Base-by-base conservation (phyloP, 2,888 invertebrate species). In the Cyclophora punctaria region DNA sequence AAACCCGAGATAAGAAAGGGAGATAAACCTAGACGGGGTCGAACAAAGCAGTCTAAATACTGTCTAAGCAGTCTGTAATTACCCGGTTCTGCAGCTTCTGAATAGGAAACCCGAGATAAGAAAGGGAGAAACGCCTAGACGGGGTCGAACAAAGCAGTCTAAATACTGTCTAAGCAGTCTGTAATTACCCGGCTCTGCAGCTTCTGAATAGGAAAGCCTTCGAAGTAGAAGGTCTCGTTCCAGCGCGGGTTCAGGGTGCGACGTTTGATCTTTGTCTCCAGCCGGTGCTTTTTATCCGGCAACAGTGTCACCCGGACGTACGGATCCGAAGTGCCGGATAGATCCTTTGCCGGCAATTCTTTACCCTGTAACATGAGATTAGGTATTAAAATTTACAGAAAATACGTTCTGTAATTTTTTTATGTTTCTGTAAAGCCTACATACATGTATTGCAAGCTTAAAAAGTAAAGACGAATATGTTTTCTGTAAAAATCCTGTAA, bases 171-270 rank as follows among this genome's bases (percentile, higher is more conserved):
- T 20, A 20, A 20, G 20, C 20, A 20, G 20, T 20, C 20, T 20
- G 20, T 20, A 20, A 20, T 72, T 72, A 91, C 96, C 78, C 97
- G 92, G 64, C 95, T 96, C 75, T 97, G 96, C 51, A 97, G 89
- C 83, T 97, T 97, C 86, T 97, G 96, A 65, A 96, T 96, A 34
- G 97, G 96, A 74, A 96, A 97, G 54, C 97, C 97, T 87, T 97
- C 97, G 75, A 97, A 97, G 80, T 97, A 97, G 78, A 97, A 96
- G 35, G 97, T 97, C 80, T 97, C 97, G 80, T 97, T 97, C 97
- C 97, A 97, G 63, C 96, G 89, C 0, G 97, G 97, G 85, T 97
- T 97, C 49, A 97, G 88, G 20, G 97, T 97, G 56, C 96, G 91
- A 55, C 97, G 88, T 78, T 97, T 97, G 72, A 97, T 96, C 90